A percentile compares a stretch with the other conserved stretches of the same genome.
phyloP scores from a whole-genome alignment of 2,113 vertebrate genomes.

The Heterotis niloticus region DNA sequence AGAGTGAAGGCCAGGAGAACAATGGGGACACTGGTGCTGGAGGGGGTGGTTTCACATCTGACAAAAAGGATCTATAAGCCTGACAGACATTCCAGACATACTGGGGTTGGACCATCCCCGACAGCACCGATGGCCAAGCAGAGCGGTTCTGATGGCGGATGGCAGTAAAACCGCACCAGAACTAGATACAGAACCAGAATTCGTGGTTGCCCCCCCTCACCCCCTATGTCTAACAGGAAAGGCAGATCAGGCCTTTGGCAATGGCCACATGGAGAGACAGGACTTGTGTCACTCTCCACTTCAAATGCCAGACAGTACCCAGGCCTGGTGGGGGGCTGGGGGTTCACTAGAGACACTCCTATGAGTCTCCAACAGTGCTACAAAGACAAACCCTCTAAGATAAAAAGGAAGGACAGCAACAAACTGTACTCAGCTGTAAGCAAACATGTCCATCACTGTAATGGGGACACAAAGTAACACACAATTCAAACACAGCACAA shows the following conservation, averaged over 20 bases:
- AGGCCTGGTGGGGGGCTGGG: neutral
- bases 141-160: conserved; percentile 38
- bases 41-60: conserved; percentile 44
- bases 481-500: neutral
- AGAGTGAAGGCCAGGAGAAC: conserved; percentile 48
- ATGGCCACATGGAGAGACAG: neutral
- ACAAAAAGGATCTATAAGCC: conserved; percentile 53
- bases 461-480: neutral
- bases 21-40: conserved; percentile 48
- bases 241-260: neutral
- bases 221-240: neutral
- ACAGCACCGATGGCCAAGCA: conserved; percentile 43
- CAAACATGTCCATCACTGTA: neutral
- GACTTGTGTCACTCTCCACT: neutral
- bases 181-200: neutral
- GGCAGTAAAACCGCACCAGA: conserved; percentile 43
- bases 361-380: neutral
- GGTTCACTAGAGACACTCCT: neutral
- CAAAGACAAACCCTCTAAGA: neutral
- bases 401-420: neutral
- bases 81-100: conserved; percentile 49
- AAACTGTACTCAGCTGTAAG: neutral
- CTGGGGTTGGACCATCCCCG: conserved; percentile 22
- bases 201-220: neutral
- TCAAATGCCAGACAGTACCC: neutral